phyloP scores from a whole-genome alignment of 1,140 invertebrate species.

The Pseudobourletiella spinata region DNA sequence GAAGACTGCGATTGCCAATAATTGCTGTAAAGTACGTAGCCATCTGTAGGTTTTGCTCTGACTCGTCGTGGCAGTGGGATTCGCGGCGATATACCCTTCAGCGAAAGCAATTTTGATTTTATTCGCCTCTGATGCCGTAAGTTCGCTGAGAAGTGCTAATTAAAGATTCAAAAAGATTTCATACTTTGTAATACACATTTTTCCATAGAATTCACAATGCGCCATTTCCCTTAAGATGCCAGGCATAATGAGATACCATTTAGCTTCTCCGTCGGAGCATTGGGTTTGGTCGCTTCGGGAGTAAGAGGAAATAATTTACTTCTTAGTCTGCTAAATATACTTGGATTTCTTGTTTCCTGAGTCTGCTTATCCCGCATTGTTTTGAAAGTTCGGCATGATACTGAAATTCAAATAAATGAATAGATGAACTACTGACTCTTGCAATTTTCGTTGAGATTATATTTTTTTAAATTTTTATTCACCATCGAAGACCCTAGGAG shows the following conservation, averaged over 20 bases:
- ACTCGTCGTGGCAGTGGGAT: conserved; percentile 19
- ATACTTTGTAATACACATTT: conserved; percentile 1
- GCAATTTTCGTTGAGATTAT: background rate
- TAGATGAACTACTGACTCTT: background rate
- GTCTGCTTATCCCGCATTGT: conserved; percentile 59
- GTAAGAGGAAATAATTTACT: conserved; percentile 38
- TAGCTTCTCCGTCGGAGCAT: conserved; percentile 18
- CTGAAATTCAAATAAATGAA: background rate
- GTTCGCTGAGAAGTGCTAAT: conserved; percentile 39
- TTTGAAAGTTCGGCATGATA: conserved; percentile 50
- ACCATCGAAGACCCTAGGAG: no score
- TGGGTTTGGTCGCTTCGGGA: conserved; percentile 7
- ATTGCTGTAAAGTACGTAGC: conserved; percentile 57
- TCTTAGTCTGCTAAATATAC: conserved; percentile 37
- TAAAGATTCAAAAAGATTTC: conserved; percentile 4
- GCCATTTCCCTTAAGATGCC: conserved; percentile 6
- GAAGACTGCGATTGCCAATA: conserved; percentile 64
- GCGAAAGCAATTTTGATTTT: conserved; percentile 78
- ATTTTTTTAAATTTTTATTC: background rate
- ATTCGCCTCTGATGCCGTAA: conserved; percentile 52
- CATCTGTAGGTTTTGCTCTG: conserved; percentile 55
- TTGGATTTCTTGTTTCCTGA: conserved; percentile 59
- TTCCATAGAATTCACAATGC: background rate
- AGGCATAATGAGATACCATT: no score
- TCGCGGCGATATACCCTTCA: conserved; percentile 60